Base-by-base conservation (phyloP, 2,888 invertebrate species). In the Drosophila birchii region DNA sequence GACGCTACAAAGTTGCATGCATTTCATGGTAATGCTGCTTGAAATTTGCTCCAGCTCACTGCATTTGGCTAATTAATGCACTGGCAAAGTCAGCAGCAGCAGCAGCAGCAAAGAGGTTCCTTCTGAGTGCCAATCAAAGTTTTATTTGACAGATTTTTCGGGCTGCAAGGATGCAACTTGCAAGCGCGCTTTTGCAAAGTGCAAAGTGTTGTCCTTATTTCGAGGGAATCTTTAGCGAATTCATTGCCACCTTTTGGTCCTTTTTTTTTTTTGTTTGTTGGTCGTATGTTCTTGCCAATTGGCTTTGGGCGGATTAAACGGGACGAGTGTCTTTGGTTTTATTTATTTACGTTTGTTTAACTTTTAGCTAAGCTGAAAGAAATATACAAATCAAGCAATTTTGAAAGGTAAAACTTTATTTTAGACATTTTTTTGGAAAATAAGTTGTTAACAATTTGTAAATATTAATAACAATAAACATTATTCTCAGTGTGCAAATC, bases 51-150 rank as follows among this genome's bases (percentile, higher is more conserved):
- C 39, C 62, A 34, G 49, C 68, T 69, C 60, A 49, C 53, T 74
- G 69, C 73, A 74, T 75, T 73, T 73, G 68, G 68, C 81, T 84
- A 84, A 84, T 84, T 84, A 84, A 84, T 75, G 81, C 64, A 44
- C 53, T 53, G 61, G 54, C 58, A 77, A 68, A 81, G 61, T 67
- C 61, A 44, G 51, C 5, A 47, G 5, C n/a, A 20, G 18, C 18
- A 36, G 12, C 34, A 34, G 34, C 23, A 20, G 39, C 23, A 20
- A n/a, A 18, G 16, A 26, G 45, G 47, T 47, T 34, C 26, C 43
- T 18, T 32, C 45, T 66, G 66, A 72, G 67, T 59, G 62, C 73
- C 81, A 86, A 79, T 85, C 80, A 77, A 81, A 84, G 78, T 76
- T 75, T 69, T 75, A 78, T 78, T 73, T 58, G 70, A 75, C 72